A percentile compares a stretch with the other conserved stretches of the same genome.
These are phyloP conservation scores for Myrmecobius fasciatus DNA, from an alignment of 2,113 vertebrate genomes.

Conservation along the genomic window DNA sequence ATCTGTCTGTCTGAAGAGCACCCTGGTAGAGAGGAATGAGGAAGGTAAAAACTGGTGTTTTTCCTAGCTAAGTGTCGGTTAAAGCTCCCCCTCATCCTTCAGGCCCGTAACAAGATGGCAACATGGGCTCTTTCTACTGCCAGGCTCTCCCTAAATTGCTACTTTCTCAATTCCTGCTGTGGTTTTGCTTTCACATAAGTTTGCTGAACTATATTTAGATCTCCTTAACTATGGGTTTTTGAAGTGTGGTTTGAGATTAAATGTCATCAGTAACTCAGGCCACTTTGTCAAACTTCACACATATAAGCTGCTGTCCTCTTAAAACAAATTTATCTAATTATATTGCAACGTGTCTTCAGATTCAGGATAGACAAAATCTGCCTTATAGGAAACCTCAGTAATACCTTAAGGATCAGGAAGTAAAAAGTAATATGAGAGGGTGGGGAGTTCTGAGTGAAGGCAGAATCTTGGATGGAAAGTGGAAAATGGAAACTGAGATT, in stretches of 20 bases:
- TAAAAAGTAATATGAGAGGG: background rate
- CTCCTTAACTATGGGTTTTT: background rate
- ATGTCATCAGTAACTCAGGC: background rate
- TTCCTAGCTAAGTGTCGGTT: background rate
- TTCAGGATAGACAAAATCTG: background rate
- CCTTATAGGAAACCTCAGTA: background rate
- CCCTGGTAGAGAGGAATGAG: conserved; percentile 12
- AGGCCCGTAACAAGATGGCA: background rate
- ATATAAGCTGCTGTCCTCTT: background rate
- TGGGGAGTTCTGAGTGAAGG: background rate
- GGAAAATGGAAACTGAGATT: background rate
- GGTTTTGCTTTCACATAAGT: background rate
- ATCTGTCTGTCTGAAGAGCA: conserved; percentile 84
- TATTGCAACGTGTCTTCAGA: background rate
- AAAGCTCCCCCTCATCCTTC: background rate
- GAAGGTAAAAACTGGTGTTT: background rate
- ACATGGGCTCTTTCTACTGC: background rate
- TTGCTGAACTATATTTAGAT: background rate
- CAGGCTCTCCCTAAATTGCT: background rate
- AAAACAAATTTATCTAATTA: background rate
- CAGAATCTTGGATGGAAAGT: background rate
- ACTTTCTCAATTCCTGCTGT: background rate
- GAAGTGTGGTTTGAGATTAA: background rate
- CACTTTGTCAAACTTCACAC: background rate
- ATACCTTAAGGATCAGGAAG: background rate